These are phyloP conservation scores for Phylloscopus collybita DNA, from an alignment of 2,797 vertebrate genomes.

Conservation along the genomic window DNA sequence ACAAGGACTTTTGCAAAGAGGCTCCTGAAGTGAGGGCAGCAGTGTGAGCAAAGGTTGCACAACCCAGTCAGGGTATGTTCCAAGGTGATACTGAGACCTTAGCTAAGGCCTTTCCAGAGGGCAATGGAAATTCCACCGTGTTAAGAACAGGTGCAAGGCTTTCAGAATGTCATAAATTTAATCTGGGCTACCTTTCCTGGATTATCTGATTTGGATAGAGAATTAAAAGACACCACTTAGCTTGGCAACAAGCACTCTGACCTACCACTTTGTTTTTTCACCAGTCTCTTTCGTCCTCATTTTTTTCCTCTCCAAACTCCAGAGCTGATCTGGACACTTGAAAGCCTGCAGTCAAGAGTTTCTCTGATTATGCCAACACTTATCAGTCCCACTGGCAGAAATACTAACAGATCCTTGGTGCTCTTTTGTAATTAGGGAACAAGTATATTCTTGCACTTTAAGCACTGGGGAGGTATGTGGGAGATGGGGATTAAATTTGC, in stretches of 20 bases:
- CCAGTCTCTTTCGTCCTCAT: neutral
- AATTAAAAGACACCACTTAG: neutral
- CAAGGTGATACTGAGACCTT: neutral
- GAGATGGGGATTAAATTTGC: neutral
- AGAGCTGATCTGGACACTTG: slow-evolving; percentile 5
- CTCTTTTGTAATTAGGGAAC: slow-evolving; percentile 33
- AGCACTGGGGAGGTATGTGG: neutral
- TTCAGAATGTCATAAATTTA: neutral
- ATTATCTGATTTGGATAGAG: neutral
- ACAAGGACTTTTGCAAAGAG: neutral
- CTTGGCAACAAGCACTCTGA: neutral
- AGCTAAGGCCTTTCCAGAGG: neutral
- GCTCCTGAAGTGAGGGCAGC: neutral
- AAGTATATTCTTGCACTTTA: slow-evolving; percentile 16
- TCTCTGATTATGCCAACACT: slow-evolving; percentile 23
- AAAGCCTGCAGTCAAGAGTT: slow-evolving; percentile 15
- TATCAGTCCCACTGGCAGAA: neutral
- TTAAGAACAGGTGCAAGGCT: neutral
- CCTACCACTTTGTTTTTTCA: neutral
- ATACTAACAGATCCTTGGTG: neutral
- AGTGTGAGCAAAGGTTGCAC: neutral
- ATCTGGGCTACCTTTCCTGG: neutral
- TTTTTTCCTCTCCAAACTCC: neutral
- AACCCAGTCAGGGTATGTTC: neutral
- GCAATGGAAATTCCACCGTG: neutral